Conservation (phyloP, 2,888 invertebrate species). For the Magallana nippona region DNA sequence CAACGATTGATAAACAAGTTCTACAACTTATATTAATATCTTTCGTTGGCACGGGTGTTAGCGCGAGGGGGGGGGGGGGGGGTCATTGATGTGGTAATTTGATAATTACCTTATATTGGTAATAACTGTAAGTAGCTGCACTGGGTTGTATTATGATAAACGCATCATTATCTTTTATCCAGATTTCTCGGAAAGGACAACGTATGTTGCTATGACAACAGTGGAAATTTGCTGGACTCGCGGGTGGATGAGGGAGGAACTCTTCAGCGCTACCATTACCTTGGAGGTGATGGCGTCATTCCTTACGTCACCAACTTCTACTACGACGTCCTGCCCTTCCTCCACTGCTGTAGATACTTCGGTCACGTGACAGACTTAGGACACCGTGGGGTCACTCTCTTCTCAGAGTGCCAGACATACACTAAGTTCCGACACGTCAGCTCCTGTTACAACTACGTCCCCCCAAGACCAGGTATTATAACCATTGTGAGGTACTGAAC, state of each 20-base stretch:
- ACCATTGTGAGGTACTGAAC: too few species aligned
- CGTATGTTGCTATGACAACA: constrained; percentile 41
- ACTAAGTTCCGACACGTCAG: neutral
- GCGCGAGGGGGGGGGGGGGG: too few species aligned
- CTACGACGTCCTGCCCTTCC: constrained; percentile 35
- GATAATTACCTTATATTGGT: too few species aligned
- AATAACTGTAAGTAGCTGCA: too few species aligned
- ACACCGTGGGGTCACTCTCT: neutral
- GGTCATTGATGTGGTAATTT: too few species aligned
- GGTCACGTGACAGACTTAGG: neutral
- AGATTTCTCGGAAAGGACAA: neutral
- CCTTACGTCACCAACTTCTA: constrained; percentile 40
- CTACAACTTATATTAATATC: too few species aligned
- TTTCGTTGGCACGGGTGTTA: too few species aligned
- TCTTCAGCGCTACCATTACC: constrained; percentile 38
- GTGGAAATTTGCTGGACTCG: constrained; percentile 30
- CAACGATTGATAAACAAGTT: too few species aligned
- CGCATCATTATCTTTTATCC: too few species aligned
- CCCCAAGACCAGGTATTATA: constrained; percentile 39
- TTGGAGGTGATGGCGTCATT: constrained; percentile 34
- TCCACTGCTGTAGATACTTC: constrained; percentile 38
- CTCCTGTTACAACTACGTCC: constrained; percentile 36
- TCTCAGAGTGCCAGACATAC: constrained; percentile 4
- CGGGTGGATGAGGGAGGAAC: constrained; percentile 21
- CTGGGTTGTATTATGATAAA: too few species aligned